Evolutionary conservation across 2,113 vertebrate species (phyloP), one percentile per base, ranked within the genome.

Genomic region (Phalacrocorax pelagicus): DNA sequence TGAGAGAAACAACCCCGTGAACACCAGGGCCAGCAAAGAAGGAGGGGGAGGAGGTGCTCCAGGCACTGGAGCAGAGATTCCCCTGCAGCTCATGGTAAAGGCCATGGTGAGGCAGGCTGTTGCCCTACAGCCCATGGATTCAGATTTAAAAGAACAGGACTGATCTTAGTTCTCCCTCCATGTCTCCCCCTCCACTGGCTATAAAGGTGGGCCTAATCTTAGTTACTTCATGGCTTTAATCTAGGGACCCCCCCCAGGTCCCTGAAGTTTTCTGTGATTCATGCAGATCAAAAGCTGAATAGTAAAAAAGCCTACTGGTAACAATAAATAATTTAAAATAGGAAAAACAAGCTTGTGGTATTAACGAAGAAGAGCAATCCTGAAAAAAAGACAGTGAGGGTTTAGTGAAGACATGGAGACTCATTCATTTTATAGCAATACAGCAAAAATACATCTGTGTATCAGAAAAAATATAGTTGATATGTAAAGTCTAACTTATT

Each of bases 11-110:
- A 63, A 4, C 40, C 3, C 9, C 15, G 8, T 29, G 55, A 24
- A 27, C 9, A 36, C 3, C 16, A 21, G 13, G 21, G 20, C 44
- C 46, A 52, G 4, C 15, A 22, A 11, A 55, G 36, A 34, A 29
- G 22, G 7, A 26, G 5, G 3, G 13, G 11, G 3, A 55, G 23
- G 30, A 72, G 10, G 8, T 26, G 29, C 54, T 57, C 34, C 10
- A 47, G 26, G 52, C 1, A 0, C 51, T 0, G 0, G 17, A 49
- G 29, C 51, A 67, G 40, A 46, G 9, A 17, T 30, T 30, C 51
- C 6, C 12, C 13, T 32, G 21, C 17, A 78, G 21, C 11, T 11
- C 2, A 0, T 34, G 20, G 30, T 44, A 17, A 78, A 47, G 62
- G 38, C 14, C 17, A 29, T 12, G 51, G 11, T 47, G 44, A 55